A percentile compares a stretch with the other conserved stretches of the same genome.
Evolutionary conservation across 2,888 invertebrate genomes (phyloP).

Genomic region (Julus scanicus): DNA sequence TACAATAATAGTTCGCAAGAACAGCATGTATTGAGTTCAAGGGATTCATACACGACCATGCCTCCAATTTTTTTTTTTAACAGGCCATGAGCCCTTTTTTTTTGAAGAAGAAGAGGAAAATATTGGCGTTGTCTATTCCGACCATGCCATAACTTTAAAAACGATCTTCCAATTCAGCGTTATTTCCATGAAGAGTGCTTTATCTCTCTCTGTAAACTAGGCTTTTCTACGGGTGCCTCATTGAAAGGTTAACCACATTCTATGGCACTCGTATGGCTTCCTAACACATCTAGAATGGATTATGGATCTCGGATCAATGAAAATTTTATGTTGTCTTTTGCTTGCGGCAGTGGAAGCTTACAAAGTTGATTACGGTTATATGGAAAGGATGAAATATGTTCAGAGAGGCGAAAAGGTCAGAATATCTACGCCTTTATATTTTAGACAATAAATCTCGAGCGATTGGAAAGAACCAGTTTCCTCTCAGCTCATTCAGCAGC

Average conservation of each 20-base stretch:
- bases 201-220: constrained; percentile 33
- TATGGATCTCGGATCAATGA: constrained; percentile 33
- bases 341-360: constrained; percentile 16
- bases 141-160: background rate
- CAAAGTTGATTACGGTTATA: constrained; percentile 45
- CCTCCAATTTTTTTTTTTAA: background rate
- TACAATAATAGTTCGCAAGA: background rate
- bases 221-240: constrained; percentile 11
- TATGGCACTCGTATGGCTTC: background rate
- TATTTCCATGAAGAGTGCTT: constrained; percentile 15
- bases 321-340: constrained; percentile 33
- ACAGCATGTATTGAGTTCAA: too few species aligned
- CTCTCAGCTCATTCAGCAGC: constrained; percentile 33
- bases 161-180: constrained; percentile 15
- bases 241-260: constrained; percentile 33
- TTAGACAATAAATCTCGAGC: constrained; percentile 47
- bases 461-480: constrained; percentile 28
- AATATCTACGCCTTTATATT: constrained; percentile 44
- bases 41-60: too few species aligned
- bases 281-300: constrained; percentile 33
- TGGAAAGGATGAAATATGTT: constrained; percentile 48
- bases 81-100: background rate
- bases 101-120: background rate
- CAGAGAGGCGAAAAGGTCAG: constrained; percentile 44
- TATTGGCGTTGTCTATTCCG: constrained; percentile 1